Percentiles rank a stretch among this genome's conserved stretches.
Conservation (phyloP, 2,113 vertebrate genomes). For the Pongo abelii region DNA sequence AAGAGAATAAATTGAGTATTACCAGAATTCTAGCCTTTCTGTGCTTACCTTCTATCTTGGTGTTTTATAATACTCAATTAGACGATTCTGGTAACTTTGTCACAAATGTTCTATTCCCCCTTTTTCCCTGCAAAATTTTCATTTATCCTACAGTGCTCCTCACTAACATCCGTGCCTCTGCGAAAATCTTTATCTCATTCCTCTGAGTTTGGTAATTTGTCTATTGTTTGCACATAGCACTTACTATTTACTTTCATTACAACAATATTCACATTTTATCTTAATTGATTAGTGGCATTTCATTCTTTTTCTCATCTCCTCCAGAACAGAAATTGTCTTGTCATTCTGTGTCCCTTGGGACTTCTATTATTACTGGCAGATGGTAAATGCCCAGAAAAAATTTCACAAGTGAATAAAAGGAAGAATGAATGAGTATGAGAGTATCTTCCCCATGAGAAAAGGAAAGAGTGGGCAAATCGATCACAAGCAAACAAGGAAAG, state of each 20-base stretch:
- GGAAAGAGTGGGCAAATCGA: background rate
- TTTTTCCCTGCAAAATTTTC: background rate
- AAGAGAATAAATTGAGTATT: background rate
- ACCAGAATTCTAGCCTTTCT: background rate
- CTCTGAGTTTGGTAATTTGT: background rate
- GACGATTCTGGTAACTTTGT: background rate
- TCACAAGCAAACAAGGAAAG: background rate
- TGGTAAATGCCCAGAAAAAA: background rate
- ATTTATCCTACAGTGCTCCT: background rate
- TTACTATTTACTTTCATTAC: background rate
- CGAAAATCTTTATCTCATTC: background rate
- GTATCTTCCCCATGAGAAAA: background rate
- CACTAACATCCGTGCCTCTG: background rate
- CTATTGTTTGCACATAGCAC: background rate
- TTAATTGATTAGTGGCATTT: background rate
- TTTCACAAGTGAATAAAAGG: background rate
- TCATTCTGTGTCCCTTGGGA: fast-evolving
- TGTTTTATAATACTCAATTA: background rate
- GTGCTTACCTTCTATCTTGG: background rate
- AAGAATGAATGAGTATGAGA: background rate
- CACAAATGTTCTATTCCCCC: no score
- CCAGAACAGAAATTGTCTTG: background rate
- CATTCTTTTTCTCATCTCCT: background rate
- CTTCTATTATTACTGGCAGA: background rate
- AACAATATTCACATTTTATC: background rate